Base-by-base conservation (phyloP, 1,140 invertebrate species). In the Cydia strobilella region DNA sequence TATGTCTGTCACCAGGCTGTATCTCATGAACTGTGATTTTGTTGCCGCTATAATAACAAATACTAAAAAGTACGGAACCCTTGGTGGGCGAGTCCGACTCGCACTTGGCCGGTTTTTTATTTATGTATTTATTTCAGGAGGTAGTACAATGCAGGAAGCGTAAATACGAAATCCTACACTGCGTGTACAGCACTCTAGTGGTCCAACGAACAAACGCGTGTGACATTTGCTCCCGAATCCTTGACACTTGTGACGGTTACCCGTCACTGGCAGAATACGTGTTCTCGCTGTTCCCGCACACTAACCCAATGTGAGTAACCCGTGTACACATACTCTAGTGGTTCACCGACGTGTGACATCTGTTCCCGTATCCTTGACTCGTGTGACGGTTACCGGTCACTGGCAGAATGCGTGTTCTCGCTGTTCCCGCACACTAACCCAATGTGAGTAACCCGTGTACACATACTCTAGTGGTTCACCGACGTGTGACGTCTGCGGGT, bases 201-300 rank as follows among this genome's bases (percentile, higher is more conserved):
- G 66, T 75, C 20, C 80, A 59, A 25, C 65, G 65, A 7, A 27
- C 72, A 3, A 54, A 74, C 0, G 59, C 87, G 2, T 90, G 89
- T 59, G 76, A 84, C 7, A 77, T 82, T 0, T 90, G 89, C 65
- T 75, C 73, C 1, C 59, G 42, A 0, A 23, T 90, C n/a, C 62
- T 90, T 7, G 6, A 20, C 0, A 25, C 31, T 0, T 69, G 85
- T 74, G 18, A 66, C 0, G 78, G 75, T 1, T 82, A 86, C 39
- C 84, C 84, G 0, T 12, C 74, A 1, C 75, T 90, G 0, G 84
- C 87, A 0, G 31, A 73, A 18, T 79, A 85, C 62, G 79, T 82
- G 9, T 86, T 86, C 75, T 77, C 74, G 4, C 62, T 89, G 27
- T 90, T 90, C 72, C 86, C 89, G 9, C 89, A 90, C 75, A 73